phyloP scores from a whole-genome alignment of 2,888 invertebrate genomes.

The Fragum sueziense region DNA sequence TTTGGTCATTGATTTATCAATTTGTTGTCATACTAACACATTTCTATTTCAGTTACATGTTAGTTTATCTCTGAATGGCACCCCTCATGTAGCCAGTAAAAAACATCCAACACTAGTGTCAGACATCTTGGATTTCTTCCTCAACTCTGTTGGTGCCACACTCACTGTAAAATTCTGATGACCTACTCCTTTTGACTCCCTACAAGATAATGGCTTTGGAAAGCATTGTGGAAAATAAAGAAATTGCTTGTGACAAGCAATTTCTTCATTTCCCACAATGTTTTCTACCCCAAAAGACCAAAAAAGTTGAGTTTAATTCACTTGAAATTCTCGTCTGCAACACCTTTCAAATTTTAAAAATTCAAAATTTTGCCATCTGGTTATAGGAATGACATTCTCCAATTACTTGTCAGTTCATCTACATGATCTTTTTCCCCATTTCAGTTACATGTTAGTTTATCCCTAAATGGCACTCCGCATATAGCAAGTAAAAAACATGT shows the following conservation, averaged over 20 bases:
- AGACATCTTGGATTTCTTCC: constrained; percentile 86
- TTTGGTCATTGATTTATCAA: too few relatives aligned
- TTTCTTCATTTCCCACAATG: constrained; percentile 3
- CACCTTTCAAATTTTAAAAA: neutral
- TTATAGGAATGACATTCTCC: neutral
- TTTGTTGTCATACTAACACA: too few relatives aligned
- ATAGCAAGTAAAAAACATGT: constrained; percentile 68
- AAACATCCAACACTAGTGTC: constrained; percentile 83
- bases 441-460: constrained; percentile 86
- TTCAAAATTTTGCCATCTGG: neutral
- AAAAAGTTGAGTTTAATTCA: too few relatives aligned
- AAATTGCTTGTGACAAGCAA: constrained; percentile 81
- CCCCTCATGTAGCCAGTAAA: constrained; percentile 36
- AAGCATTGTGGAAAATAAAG: too few relatives aligned
- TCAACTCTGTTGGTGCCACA: constrained; percentile 87
- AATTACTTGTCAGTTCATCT: too few relatives aligned
- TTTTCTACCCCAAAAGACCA: neutral
- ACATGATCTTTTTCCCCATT: neutral
- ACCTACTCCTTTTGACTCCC: too few relatives aligned
- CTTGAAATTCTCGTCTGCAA: neutral
- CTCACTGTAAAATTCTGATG: too few relatives aligned
- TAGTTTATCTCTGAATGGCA: constrained; percentile 85
- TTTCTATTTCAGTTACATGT: constrained; percentile 84
- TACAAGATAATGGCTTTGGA: too few relatives aligned
- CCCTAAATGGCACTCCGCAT: constrained; percentile 82